Conservation (phyloP, 2,113 vertebrate species). For the Zosterops borbonicus region DNA sequence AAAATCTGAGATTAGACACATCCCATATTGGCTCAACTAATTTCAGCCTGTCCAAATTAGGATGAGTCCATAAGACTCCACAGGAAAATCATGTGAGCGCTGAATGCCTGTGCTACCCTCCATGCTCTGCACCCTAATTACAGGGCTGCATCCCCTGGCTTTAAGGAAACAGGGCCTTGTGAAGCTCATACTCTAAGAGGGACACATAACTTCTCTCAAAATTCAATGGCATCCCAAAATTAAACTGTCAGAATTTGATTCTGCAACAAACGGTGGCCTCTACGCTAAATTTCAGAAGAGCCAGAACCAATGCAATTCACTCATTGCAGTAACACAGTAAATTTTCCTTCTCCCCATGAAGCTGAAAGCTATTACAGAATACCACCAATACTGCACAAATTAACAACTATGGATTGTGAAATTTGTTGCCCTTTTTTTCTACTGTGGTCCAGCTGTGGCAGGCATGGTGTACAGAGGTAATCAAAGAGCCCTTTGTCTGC, state of each 20-base stretch:
- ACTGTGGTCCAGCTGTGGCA: not conserved
- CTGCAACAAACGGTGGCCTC: not conserved
- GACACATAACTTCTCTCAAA: not conserved
- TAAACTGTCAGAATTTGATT: not conserved
- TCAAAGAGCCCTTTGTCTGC: not conserved
- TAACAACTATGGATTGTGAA: not conserved
- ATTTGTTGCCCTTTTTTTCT: not conserved
- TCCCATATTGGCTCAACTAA: not conserved
- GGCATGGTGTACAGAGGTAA: not conserved
- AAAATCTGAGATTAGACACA: not conserved
- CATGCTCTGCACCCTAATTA: not conserved
- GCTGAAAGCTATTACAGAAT: not conserved
- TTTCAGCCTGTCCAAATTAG: not conserved
- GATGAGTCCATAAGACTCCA: not conserved
- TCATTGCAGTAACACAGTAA: not conserved
- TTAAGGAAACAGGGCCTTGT: not conserved
- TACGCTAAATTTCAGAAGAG: not conserved
- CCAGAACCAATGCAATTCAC: not conserved
- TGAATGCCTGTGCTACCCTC: not conserved
- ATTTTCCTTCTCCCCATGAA: not conserved
- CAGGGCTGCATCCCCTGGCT: not conserved
- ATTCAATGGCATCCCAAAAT: not conserved
- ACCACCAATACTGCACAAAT: not conserved
- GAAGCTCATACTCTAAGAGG: not conserved
- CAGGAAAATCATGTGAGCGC: not conserved